phyloP scores from a whole-genome alignment of 2,113 vertebrate species.

The Ovis canadensis region DNA sequence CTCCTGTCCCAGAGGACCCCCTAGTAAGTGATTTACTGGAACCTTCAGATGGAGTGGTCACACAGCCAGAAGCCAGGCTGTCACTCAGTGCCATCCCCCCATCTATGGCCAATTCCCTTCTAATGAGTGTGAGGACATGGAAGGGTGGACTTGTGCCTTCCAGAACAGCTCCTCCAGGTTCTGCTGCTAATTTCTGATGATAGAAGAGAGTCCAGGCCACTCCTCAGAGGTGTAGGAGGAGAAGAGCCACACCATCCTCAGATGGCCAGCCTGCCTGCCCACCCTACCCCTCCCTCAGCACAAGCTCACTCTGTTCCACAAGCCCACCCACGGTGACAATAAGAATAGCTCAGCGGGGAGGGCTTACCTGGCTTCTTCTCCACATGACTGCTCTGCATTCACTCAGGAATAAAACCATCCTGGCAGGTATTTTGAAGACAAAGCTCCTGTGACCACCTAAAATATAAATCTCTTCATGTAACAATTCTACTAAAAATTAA shows the following conservation, averaged over 20 bases:
- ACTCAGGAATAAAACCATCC: background rate
- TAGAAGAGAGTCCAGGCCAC: background rate
- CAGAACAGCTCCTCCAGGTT: background rate
- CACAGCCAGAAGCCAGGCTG: background rate
- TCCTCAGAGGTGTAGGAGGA: background rate
- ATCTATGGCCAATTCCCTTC: background rate
- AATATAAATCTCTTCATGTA: background rate
- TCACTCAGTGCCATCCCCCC: no score
- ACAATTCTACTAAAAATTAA: background rate
- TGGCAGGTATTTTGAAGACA: background rate
- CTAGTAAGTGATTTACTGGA: background rate
- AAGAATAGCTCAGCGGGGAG: background rate
- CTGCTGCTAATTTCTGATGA: background rate
- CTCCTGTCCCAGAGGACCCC: background rate
- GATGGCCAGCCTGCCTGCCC: background rate
- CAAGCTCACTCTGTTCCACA: background rate
- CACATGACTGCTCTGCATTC: background rate
- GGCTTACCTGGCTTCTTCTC: background rate
- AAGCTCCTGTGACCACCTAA: background rate
- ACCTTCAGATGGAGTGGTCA: background rate
- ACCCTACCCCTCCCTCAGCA: background rate
- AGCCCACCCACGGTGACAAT: background rate
- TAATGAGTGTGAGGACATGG: background rate
- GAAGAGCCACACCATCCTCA: background rate
- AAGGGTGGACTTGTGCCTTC: background rate